Percentiles rank a stretch among this genome's conserved stretches.
These are phyloP conservation scores for Parapristionchus giblindavisi DNA, from an alignment of 2,888 invertebrate genomes.

Conservation along the genomic window DNA sequence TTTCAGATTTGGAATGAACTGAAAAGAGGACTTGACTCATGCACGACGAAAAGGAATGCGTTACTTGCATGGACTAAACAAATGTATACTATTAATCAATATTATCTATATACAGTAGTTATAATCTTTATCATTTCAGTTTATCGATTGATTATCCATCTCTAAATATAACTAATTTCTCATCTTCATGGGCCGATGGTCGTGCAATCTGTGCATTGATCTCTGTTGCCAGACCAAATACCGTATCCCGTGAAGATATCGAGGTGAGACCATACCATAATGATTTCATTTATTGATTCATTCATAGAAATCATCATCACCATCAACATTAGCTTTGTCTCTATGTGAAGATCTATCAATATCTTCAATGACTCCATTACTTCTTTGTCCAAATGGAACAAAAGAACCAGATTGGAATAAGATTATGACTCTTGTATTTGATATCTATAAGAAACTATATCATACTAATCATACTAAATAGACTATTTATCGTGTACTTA, in stretches of 20 bases:
- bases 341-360: background rate
- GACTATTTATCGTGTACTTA: no score
- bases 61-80: conserved; percentile 27
- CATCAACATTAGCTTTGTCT: background rate
- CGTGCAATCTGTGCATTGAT: background rate
- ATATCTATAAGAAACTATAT: conserved; percentile 1
- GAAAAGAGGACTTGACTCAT: conserved; percentile 30
- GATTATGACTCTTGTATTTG: background rate
- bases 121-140: background rate
- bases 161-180: conserved; percentile 26
- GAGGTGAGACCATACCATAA: background rate
- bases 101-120: background rate
- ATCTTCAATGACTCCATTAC: conserved; percentile 2
- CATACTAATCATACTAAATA: background rate
- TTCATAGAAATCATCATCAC: background rate
- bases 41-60: conserved; percentile 18
- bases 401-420: conserved; percentile 13
- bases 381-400: background rate
- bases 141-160: background rate
- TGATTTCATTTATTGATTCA: background rate
- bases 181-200: conserved; percentile 31
- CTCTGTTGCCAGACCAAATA: conserved; percentile 8
- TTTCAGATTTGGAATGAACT: conserved; percentile 28
- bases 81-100: background rate
- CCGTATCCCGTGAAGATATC: conserved; percentile 7